Evolutionary conservation across 1,140 invertebrate genomes (phyloP).

Genomic region (Cydia pomonella): DNA sequence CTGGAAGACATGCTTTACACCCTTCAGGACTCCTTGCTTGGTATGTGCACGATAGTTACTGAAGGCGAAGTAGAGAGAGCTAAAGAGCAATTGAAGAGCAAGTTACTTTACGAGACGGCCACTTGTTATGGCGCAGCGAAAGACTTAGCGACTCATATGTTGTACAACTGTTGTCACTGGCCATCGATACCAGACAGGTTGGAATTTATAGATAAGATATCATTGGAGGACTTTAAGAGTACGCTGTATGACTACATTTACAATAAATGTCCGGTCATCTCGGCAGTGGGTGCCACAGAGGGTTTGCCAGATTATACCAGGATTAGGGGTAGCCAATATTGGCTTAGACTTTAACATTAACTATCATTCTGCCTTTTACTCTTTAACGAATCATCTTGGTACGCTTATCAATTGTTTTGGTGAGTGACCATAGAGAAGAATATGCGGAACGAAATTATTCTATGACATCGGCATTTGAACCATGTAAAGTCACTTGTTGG

Average conservation of each 20-base stretch:
- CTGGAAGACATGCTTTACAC: slow-evolving; percentile 63
- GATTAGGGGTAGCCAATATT: slow-evolving; percentile 84
- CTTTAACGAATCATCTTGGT: too few relatives aligned
- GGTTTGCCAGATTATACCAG: slow-evolving; percentile 85
- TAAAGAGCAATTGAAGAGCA: slow-evolving; percentile 63
- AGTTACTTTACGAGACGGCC: slow-evolving; percentile 85
- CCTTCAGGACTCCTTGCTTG: slow-evolving; percentile 68
- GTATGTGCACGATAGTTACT: slow-evolving; percentile 60
- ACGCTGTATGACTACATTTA: slow-evolving; percentile 86
- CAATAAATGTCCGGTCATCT: slow-evolving; percentile 86
- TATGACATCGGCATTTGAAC: too few relatives aligned
- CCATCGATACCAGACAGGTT: slow-evolving; percentile 86
- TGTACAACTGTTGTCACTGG: slow-evolving; percentile 85
- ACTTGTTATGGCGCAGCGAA: slow-evolving; percentile 89
- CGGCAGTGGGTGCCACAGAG: slow-evolving; percentile 86
- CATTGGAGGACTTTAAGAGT: slow-evolving; percentile 81
- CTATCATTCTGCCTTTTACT: slow-evolving; percentile 26
- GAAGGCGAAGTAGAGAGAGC: slow-evolving; percentile 67
- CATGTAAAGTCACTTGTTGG: too few relatives aligned
- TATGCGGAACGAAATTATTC: too few relatives aligned
- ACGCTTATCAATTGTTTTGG: too few relatives aligned
- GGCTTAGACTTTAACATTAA: slow-evolving; percentile 70
- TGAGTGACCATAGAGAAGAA: too few relatives aligned
- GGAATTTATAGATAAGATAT: slow-evolving; percentile 84
- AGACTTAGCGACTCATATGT: slow-evolving; percentile 89